Base-by-base conservation (phyloP, 2,888 invertebrate species). In the Subacronicta megacephala region DNA sequence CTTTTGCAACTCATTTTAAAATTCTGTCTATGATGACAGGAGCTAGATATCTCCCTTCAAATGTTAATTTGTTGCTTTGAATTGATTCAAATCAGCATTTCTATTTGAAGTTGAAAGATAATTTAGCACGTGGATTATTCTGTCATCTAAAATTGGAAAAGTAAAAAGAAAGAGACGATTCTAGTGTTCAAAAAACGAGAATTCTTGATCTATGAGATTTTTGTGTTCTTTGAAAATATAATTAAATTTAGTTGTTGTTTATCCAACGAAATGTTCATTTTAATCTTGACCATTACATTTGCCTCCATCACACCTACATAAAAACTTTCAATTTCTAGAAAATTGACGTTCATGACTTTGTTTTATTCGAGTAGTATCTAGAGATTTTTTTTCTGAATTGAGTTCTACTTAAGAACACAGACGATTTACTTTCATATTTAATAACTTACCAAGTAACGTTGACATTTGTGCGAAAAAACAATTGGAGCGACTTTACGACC, bases 11-110 rank as follows among this genome's bases (percentile, higher is more conserved):
- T 61, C 40, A 26, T 33, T 50, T 64, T 35, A 47, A 23, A 37
- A 64, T 68, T 64, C 65, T 16, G 37, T 59, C 17, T 56, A 29
- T 42, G 53, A 64, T 46, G 40, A 56, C 16, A 38, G 50, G 35
- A 46, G 42, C 52, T 55, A 60, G 37, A 64, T 43, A 44, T 68
- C 33, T 43, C 42, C 35, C 17, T 47, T 44, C 61, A 55, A 68
- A 69, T 60, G 56, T 54, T 56, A 46, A 68, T 64, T 47, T 23
- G 17, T 47, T 29, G 35, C 61, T 69, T 61, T 45, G 44, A 43
- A 26, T 53, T 46, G 33, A 51, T 56, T 47, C 29, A 12, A 23
- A 54, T 56, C 56, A 43, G 23, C 7, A 58, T 38, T 36, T 33
- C 12, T 29, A 33, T 50, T 59, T 47, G 26, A 26, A 23, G 47